Evolutionary conservation across 64 coral and sea anemone genomes (phyloP).

Genomic region (Cladopsammia gracilis): DNA sequence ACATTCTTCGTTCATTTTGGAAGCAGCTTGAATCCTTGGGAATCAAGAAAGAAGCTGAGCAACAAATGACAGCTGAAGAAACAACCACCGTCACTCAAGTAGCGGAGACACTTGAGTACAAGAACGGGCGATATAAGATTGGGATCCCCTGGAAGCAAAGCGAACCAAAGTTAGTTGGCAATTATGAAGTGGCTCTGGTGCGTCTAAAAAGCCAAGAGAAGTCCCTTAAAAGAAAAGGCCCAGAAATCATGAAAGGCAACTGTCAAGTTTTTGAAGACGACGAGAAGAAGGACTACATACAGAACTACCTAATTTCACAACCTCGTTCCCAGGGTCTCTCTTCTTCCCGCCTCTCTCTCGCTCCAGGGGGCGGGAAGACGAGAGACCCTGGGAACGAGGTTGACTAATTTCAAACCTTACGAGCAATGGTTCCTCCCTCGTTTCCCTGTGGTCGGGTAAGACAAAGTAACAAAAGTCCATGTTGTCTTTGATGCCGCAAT

Average conservation of each 20-base stretch:
- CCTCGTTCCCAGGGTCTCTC: too few relatives aligned
- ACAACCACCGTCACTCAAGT: not conserved
- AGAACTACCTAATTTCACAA: too few relatives aligned
- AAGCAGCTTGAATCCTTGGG: constrained; percentile 42
- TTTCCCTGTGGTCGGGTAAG: constrained; percentile 46
- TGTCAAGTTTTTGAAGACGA: constrained; percentile 20
- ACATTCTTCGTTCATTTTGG: not conserved
- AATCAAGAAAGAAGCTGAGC: constrained; percentile 21
- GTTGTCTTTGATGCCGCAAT: constrained; percentile 52
- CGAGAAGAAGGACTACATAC: constrained; percentile 59
- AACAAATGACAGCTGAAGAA: not conserved
- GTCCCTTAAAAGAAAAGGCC: too few relatives aligned
- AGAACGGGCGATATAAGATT: constrained; percentile 33
- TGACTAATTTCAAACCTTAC: not conserved
- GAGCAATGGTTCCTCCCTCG: constrained; percentile 59
- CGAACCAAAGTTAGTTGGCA: constrained; percentile 46
- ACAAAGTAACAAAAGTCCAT: constrained; percentile 36
- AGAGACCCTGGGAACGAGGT: too few relatives aligned
- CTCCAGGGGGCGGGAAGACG: too few relatives aligned
- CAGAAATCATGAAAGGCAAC: too few relatives aligned
- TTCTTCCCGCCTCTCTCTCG: too few relatives aligned
- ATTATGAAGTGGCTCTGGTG: constrained; percentile 34
- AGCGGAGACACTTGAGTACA: not conserved
- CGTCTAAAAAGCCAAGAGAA: too few relatives aligned
- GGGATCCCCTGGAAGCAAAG: too few relatives aligned